Evolutionary conservation across 2,113 vertebrate genomes (phyloP).

Genomic region (Heloderma charlesbogerti): DNA sequence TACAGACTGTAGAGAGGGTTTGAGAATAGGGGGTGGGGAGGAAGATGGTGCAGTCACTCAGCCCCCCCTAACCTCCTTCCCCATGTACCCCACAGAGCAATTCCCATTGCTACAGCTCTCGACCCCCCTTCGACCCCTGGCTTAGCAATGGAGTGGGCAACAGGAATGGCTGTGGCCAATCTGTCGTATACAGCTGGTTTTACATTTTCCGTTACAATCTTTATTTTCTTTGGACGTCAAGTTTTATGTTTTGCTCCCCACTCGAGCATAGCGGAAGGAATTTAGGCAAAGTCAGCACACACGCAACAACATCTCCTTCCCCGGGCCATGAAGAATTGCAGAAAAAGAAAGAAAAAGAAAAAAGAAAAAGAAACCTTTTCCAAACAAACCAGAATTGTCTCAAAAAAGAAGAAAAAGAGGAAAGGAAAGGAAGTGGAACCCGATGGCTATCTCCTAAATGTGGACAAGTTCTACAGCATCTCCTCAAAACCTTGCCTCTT

Average conservation of each 20-base stretch:
- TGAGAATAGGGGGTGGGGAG: background rate
- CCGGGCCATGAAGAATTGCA: background rate
- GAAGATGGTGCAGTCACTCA: background rate
- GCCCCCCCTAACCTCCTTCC: no score
- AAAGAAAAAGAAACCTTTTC: background rate
- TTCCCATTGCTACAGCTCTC: background rate
- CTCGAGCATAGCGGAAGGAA: conserved; percentile 49
- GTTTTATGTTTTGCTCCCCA: conserved; percentile 41
- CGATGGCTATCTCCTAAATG: conserved; percentile 61
- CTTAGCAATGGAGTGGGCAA: background rate
- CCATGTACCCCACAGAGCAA: background rate
- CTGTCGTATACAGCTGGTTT: background rate
- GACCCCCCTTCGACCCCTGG: background rate
- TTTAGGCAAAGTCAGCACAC: conserved; percentile 24
- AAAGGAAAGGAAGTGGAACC: conserved; percentile 40
- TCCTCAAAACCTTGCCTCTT: conserved; percentile 39
- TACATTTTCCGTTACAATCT: background rate
- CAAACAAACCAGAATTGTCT: conserved; percentile 58
- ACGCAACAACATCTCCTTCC: background rate
- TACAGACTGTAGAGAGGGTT: conserved; percentile 49
- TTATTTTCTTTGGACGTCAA: conserved; percentile 62
- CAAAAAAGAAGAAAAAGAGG: conserved; percentile 54
- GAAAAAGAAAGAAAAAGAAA: background rate
- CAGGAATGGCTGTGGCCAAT: background rate
- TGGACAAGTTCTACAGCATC: conserved; percentile 4